A percentile compares a stretch with the other conserved stretches of the same genome.
Evolutionary conservation across 1,140 invertebrate species (phyloP).

Genomic region (Nasonia longicornis): DNA sequence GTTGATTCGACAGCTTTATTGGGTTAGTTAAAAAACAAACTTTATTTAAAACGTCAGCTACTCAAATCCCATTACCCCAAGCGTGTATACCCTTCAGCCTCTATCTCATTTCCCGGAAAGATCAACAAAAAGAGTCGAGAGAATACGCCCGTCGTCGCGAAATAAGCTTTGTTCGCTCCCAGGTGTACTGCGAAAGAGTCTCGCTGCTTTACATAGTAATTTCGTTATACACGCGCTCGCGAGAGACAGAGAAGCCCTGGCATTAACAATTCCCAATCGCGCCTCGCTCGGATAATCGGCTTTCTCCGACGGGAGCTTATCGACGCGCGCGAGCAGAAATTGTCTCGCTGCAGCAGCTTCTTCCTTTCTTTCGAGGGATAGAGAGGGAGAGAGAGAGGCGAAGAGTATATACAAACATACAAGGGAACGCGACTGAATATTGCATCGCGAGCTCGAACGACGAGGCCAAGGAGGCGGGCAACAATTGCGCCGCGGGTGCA

Average conservation of each 20-base stretch:
- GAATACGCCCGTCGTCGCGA: background rate
- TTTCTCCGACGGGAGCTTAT: constrained; percentile 19
- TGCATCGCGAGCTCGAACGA: background rate
- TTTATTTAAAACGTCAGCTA: constrained; percentile 8
- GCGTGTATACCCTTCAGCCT: background rate
- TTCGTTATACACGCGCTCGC: background rate
- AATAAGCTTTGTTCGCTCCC: constrained; percentile 12
- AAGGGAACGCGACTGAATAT: background rate
- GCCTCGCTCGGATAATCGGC: background rate
- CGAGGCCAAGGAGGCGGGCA: background rate
- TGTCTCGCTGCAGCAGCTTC: background rate
- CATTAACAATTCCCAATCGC: constrained; percentile 24
- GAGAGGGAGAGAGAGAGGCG: background rate
- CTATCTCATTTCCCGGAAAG: background rate
- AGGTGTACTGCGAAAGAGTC: background rate
- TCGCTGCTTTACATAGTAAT: constrained; percentile 13
- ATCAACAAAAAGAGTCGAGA: background rate
- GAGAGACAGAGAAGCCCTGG: background rate
- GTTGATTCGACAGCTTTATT: constrained; percentile 2
- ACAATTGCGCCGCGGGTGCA: background rate
- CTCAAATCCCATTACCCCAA: constrained; percentile 30
- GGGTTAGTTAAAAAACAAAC: background rate
- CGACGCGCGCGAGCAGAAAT: background rate
- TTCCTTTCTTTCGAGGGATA: background rate
- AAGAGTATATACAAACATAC: background rate